Conservation (phyloP, 2,888 invertebrate species). For the Pteria penguin region DNA sequence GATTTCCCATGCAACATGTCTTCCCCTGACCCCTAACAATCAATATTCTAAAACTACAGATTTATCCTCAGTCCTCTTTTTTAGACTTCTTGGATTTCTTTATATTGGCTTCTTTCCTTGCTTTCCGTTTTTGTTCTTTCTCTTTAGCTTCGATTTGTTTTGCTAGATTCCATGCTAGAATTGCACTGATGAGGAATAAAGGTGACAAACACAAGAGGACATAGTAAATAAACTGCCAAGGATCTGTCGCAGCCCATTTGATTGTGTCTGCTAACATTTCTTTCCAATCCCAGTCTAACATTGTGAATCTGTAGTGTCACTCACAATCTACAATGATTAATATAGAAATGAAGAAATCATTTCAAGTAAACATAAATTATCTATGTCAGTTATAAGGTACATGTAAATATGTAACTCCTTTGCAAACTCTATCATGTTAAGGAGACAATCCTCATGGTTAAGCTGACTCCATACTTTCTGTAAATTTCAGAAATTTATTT, state of each 20-base stretch:
- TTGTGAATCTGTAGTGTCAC: neutral
- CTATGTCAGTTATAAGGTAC: too few species aligned
- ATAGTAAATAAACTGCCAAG: conserved; percentile 82
- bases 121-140: conserved; percentile 81
- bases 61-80: conserved; percentile 12
- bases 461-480: too few species aligned
- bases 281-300: conserved; percentile 75
- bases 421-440: too few species aligned
- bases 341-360: too few species aligned
- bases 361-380: too few species aligned
- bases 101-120: conserved; percentile 80
- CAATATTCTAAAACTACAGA: too few species aligned
- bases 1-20: too few species aligned
- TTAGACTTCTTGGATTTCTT: conserved; percentile 66
- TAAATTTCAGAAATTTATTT: too few species aligned
- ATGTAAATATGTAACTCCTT: too few species aligned
- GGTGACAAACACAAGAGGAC: conserved; percentile 82
- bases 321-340: too few species aligned
- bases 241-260: conserved; percentile 78
- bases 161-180: conserved; percentile 82
- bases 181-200: conserved; percentile 82
- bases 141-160: conserved; percentile 82
- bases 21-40: too few species aligned
- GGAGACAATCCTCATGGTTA: too few species aligned
- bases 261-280: conserved; percentile 67